A percentile compares a stretch with the other conserved stretches of the same genome.
These are phyloP conservation scores for Neosalanx taihuensis DNA, from an alignment of 2,797 vertebrate species.

Conservation along the genomic window DNA sequence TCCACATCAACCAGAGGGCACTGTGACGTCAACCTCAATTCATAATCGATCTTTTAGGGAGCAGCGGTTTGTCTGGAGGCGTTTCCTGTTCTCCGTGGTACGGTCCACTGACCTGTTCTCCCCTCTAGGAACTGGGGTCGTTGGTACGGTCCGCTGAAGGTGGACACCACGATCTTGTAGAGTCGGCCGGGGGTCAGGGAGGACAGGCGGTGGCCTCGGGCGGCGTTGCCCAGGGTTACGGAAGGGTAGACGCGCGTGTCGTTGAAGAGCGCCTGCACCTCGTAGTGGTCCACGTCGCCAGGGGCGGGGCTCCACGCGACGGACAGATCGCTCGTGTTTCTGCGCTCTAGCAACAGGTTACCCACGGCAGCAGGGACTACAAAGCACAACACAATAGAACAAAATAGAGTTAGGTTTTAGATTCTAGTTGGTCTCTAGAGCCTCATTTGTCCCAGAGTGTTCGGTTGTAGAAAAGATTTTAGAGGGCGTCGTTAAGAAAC, in stretches of 20 bases:
- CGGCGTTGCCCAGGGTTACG: constrained; percentile 73
- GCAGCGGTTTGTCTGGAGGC: neutral
- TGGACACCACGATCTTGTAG: constrained; percentile 92
- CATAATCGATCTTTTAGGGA: too few relatives aligned
- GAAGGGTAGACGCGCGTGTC: constrained; percentile 87
- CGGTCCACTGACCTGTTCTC: constrained; percentile 78
- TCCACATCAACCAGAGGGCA: too few relatives aligned
- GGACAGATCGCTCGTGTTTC: constrained; percentile 77
- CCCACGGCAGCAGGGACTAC: constrained; percentile 86
- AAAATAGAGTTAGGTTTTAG: neutral
- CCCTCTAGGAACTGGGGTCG: constrained; percentile 83
- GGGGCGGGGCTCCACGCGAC: constrained; percentile 87
- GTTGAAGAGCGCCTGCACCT: constrained; percentile 89
- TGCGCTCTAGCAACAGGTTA: constrained; percentile 73
- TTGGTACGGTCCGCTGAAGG: constrained; percentile 86
- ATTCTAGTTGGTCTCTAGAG: neutral
- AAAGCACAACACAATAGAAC: neutral
- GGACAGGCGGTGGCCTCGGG: constrained; percentile 74
- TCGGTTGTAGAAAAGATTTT: too few relatives aligned
- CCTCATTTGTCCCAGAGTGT: too few relatives aligned
- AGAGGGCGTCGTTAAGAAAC: too few relatives aligned
- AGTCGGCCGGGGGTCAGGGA: constrained; percentile 86
- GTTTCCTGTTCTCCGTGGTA: neutral
- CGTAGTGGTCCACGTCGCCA: constrained; percentile 93
- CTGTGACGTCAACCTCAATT: too few relatives aligned